Evolutionary conservation across 2,888 invertebrate genomes (phyloP).

Genomic region (Tuta absoluta): DNA sequence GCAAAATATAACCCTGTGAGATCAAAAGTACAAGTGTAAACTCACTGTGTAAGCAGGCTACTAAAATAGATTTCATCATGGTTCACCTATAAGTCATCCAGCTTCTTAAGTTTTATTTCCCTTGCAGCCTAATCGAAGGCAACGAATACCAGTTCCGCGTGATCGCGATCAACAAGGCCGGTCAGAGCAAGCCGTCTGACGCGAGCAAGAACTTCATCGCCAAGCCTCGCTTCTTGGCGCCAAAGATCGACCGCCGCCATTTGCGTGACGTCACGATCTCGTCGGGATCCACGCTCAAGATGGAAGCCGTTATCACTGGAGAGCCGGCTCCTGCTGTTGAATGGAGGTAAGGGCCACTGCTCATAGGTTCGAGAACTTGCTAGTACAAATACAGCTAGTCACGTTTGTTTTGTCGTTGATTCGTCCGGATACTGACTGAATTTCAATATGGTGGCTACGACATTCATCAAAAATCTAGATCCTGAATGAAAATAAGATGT

Average conservation of each 20-base stretch:
- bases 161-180: conserved; percentile 96
- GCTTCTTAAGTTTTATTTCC: neutral
- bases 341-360: conserved; percentile 82
- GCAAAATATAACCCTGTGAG: no score
- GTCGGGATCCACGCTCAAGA: conserved; percentile 94
- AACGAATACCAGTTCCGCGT: conserved; percentile 98
- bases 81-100: no score
- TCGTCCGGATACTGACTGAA: no score
- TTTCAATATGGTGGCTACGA: no score
- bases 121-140: conserved; percentile 89
- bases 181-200: conserved; percentile 95
- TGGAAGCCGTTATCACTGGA: conserved; percentile 95
- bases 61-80: no score
- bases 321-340: conserved; percentile 97
- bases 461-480: no score
- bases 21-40: no score
- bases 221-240: conserved; percentile 94
- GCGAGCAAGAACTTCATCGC: conserved; percentile 92
- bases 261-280: conserved; percentile 94
- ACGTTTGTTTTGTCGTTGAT: no score
- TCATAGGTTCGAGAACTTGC: no score
- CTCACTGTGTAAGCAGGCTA: no score
- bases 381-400: no score
- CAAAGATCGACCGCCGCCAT: conserved; percentile 96
- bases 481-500: no score